These are phyloP conservation scores for Ferrisia virgata DNA, from an alignment of 2,888 invertebrate genomes.

Conservation along the genomic window DNA sequence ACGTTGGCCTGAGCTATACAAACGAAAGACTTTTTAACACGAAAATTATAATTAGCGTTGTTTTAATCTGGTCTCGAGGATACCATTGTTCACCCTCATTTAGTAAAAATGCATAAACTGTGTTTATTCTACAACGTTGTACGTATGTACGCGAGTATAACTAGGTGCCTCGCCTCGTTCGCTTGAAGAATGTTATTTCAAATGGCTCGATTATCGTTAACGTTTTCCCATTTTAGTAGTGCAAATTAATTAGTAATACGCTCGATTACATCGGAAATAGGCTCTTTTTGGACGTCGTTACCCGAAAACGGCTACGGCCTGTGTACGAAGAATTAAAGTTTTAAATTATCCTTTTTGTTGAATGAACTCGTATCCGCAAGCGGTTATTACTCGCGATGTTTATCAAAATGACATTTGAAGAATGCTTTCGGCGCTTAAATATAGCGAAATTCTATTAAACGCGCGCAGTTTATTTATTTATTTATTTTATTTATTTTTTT, in stretches of 20 bases:
- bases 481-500: too few species aligned
- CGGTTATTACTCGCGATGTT: not conserved
- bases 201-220: constrained; percentile 1
- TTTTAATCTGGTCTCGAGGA: not conserved
- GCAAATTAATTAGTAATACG: constrained; percentile 5
- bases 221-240: not conserved
- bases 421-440: too few species aligned
- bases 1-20: not conserved
- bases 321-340: constrained; percentile 4
- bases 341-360: not conserved
- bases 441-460: too few species aligned
- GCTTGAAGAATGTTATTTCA: not conserved
- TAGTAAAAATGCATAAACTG: not conserved
- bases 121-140: not conserved
- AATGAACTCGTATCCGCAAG: not conserved
- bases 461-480: too few species aligned
- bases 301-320: not conserved
- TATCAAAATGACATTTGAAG: not conserved
- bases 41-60: not conserved
- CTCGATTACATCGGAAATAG: not conserved
- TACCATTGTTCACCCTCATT: not conserved
- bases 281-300: not conserved
- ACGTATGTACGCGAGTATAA: not conserved
- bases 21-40: not conserved
- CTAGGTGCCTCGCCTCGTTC: too few species aligned